Base-by-base conservation (phyloP, 1,140 invertebrate species). In the Microplitis mediator region DNA sequence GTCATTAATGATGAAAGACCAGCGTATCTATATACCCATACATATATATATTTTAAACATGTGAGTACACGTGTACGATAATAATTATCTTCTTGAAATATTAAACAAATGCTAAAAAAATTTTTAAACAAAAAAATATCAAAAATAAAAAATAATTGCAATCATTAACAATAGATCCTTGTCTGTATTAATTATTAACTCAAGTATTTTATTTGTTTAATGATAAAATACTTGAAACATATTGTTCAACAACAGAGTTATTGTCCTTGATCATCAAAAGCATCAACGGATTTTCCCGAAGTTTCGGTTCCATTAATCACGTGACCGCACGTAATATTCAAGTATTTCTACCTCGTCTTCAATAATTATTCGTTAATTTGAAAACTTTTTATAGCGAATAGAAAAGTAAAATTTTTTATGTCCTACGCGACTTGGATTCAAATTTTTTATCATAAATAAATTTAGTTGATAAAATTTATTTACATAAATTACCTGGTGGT, bases 301-400 rank as follows among this genome's bases (percentile, higher is more conserved):
- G 34, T 36, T 63, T 63, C 64, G 39, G 32, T 64, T 64, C 45
- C 62, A 16, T 64, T 32, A 23, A 11, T 35, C 62, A 64, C 62
- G 62, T 64, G 62, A 68, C 13, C 4, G 11, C 36, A 35, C 62
- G 35, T n/a, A 16, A 16, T 4, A 61, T 23, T 35, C 3, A 64
- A 64, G 14, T 64, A n/a, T 11, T 64, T 45, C 14, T 39, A 45
- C 39, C 39, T 45, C 4, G 6, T 45, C 39, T 45, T 45, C 39
- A 45, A 6, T 6, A 9, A 9, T 45, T 45, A 6, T 9, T 45
- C 3, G 8, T 45, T 45, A 45, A 8, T 45, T 45, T 45, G 3
- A 9, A 8, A 39, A 9, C 39, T 45, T 45, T 45, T 23, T 23
- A 23, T 23, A 23, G 23, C 2, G 23, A 23, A 23, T 23, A n/a